Evolutionary conservation across 1,140 invertebrate genomes (phyloP), one percentile per base, ranked within the genome.

Genomic region (Andricus grossulariae): DNA sequence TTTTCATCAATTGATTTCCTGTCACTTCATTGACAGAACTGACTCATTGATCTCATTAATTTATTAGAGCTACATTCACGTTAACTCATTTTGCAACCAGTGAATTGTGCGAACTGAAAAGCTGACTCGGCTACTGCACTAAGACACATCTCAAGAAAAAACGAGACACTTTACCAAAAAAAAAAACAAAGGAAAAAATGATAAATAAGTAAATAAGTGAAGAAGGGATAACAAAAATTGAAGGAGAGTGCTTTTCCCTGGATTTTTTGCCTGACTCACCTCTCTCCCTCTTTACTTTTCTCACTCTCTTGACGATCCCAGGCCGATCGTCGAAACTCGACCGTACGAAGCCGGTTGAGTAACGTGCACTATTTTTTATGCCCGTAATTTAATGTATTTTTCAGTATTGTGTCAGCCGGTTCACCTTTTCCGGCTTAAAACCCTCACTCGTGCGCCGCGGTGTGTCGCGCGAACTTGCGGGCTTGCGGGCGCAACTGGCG

Each of bases 401-500:
- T 55, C 71, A 78, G 82, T 39, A 50, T 25, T 60, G 32, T 57
- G 49, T 71, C 81, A 71, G 60, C 5, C 21, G 45, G 71, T 50
- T 57, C 83, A 78, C 78, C 75, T 80, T 77, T 73, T 83, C 77
- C 79, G 81, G 81, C 83, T 83, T 79, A 73, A 82, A 80, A 66
- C n/a, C 86, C 83, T 80, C 78, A 83, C 80, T 85, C 79, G 82
- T 84, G 83, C 83, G 84, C 80, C 85, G 88, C 88, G 86, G 87
- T 85, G 89, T 87, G 88, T 90, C 89, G 88, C 90, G 89, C 89
- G 90, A 91, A 91, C 90, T 91, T 91, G 90, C 90, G 89, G 89
- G 90, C 89, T 91, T 91, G 89, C 90, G 89, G 89, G 90, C 89
- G 90, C 89, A 75, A 91, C 90, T 91, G 90, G 88, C 90, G 89